phyloP scores from a whole-genome alignment of 2,797 vertebrate genomes.

The Eupleurogrammus muticus region DNA sequence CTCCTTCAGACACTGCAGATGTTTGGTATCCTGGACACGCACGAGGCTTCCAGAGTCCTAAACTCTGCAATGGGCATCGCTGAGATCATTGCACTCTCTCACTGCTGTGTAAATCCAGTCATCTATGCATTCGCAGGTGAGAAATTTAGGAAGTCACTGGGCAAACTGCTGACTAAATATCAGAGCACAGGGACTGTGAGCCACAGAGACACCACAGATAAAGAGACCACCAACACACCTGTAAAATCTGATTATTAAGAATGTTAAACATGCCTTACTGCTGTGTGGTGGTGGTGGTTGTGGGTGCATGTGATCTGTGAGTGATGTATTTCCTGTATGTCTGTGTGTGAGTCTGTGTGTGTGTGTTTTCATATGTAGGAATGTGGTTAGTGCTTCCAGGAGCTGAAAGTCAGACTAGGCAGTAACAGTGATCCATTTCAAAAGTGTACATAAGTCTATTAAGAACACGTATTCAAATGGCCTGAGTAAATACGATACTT shows the following conservation, averaged over 20 bases:
- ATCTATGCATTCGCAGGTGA: conserved; percentile 94
- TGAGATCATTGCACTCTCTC: conserved; percentile 86
- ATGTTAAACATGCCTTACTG: neutral
- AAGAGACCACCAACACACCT: conserved; percentile 83
- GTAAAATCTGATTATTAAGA: conserved; percentile 62
- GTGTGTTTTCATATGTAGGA: neutral
- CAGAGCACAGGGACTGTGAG: conserved; percentile 22
- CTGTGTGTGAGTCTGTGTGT: neutral
- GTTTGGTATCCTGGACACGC: conserved; percentile 61
- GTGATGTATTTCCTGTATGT: neutral
- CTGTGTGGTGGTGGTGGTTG: neutral
- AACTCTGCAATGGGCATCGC: conserved; percentile 75
- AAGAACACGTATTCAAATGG: neutral
- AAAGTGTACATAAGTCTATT: conserved; percentile 8
- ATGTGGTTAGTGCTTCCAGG: neutral
- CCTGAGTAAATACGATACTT: neutral
- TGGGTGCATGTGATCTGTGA: neutral
- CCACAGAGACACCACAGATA: conserved; percentile 66
- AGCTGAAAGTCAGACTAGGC: neutral
- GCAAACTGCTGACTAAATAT: conserved; percentile 60
- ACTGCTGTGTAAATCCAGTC: conserved; percentile 93
- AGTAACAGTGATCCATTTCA: conserved; percentile 3
- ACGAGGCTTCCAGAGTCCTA: conserved; percentile 62
- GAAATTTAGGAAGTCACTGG: conserved; percentile 90
- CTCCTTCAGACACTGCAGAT: conserved; percentile 86